Base-by-base conservation (phyloP, 2,113 vertebrate species). In the Toxotes chatareus region DNA sequence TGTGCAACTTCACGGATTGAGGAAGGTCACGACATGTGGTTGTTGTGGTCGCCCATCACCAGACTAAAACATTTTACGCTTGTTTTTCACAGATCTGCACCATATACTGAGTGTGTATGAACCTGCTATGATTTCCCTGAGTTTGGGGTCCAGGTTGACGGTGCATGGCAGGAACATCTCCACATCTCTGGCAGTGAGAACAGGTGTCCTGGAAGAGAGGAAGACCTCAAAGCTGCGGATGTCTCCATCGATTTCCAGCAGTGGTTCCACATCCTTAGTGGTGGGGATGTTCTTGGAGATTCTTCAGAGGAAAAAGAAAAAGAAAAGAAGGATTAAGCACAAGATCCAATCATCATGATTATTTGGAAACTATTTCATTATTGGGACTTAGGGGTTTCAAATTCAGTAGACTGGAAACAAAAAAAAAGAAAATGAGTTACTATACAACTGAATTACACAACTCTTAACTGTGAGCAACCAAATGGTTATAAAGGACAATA, bases 61-160 rank as follows among this genome's bases (percentile, higher is more conserved):
- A 51, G 27, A 49, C 47, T 47, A 64, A 82, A 40, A 57, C 47
- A 75, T 63, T 65, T 57, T 23, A 60, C 60, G 23, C 23, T 42
- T 7, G 5, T 5, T 60, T 31, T 59, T 3, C 53, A 49, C 8
- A 34, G 14, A 49, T 55, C 31, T 71, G 42, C 42, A 67, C 40
- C 61, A 71, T 21, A 51, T 49, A 42, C 8, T 9, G 44, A 47
- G 44, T n/a, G 57, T 59, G 11, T 86, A 74, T 34, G 36, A 60
- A 97, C 98, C 98, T 95, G 98, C 97, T 86, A 99, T 99, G 80
- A 99, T 99, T 92, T 99, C 98, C 82, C 98, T 94, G 0, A 99
- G 96, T 88, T 99, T 99, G 83, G 98, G 98, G 91, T 99, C 98
- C 78, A 99, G 92, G 88, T 99, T 99, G 60, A 99, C 98, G 0